Percentiles rank a stretch among this genome's conserved stretches.
phyloP scores from a whole-genome alignment of 2,888 invertebrate species.

The Euzophera pinguis region DNA sequence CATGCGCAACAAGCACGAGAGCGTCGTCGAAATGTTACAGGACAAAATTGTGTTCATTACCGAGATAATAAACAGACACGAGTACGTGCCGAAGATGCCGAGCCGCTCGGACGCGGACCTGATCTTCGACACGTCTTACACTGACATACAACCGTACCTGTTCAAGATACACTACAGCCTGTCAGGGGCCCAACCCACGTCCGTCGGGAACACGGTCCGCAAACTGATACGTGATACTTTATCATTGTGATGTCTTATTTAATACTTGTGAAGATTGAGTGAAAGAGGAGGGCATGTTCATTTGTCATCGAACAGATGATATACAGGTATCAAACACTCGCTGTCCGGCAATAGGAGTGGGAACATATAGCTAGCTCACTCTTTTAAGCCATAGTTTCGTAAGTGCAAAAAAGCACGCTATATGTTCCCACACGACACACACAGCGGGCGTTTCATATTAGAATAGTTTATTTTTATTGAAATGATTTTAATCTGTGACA shows the following conservation, averaged over 20 bases:
- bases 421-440: neutral
- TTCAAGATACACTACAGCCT: slow-evolving; percentile 94
- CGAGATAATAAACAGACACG: slow-evolving; percentile 96
- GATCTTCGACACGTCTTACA: slow-evolving; percentile 95
- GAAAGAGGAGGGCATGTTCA: neutral
- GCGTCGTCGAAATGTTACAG: slow-evolving; percentile 91
- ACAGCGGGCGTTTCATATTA: neutral
- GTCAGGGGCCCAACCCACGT: slow-evolving; percentile 87
- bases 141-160: slow-evolving; percentile 97
- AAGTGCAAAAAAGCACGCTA: neutral
- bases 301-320: neutral
- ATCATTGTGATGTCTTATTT: slow-evolving; percentile 80
- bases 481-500: slow-evolving; percentile 14
- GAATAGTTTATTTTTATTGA: neutral
- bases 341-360: neutral
- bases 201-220: slow-evolving; percentile 93
- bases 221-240: slow-evolving; percentile 94
- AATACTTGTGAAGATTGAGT: neutral
- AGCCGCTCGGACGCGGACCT: slow-evolving; percentile 94
- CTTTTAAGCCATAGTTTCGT: neutral
- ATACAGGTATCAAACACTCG: neutral
- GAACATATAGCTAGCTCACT: neutral
- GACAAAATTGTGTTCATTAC: slow-evolving; percentile 97
- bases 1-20: slow-evolving; percentile 91
- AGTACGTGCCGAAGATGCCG: slow-evolving; percentile 98